Percentiles rank a stretch among this genome's conserved stretches.
Evolutionary conservation across 2,797 vertebrate species (phyloP).

Genomic region (Diglossa cyanea): DNA sequence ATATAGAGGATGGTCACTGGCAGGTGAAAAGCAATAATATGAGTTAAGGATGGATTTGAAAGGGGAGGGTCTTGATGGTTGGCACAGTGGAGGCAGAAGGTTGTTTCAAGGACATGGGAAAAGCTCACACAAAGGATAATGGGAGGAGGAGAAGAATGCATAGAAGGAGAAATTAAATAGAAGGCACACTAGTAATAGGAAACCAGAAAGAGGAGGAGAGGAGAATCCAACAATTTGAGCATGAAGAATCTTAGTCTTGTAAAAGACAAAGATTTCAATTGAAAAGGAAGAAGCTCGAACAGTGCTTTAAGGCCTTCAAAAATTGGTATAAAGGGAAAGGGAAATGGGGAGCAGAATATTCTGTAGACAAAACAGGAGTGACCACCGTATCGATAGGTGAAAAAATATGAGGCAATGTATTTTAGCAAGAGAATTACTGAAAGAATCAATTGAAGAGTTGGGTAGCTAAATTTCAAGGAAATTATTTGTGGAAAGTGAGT

Average conservation of each 20-base stretch:
- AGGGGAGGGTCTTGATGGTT: neutral
- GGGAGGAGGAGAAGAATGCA: neutral
- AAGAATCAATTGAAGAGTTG: neutral
- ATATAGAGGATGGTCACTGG: neutral
- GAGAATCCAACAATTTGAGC: neutral
- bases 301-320: neutral
- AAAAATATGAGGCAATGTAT: neutral
- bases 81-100: neutral
- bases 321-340: neutral
- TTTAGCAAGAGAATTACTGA: neutral
- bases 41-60: neutral
- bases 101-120: neutral
- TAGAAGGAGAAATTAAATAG: neutral
- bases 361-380: neutral
- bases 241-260: neutral
- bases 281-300: neutral
- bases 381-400: neutral
- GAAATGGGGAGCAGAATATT: neutral
- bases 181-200: neutral
- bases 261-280: neutral
- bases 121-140: neutral
- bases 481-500: neutral
- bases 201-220: neutral
- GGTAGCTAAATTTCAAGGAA: neutral
- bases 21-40: neutral